Base-by-base conservation (phyloP, 2,113 vertebrate genomes). In the Oriolus oriolus region DNA sequence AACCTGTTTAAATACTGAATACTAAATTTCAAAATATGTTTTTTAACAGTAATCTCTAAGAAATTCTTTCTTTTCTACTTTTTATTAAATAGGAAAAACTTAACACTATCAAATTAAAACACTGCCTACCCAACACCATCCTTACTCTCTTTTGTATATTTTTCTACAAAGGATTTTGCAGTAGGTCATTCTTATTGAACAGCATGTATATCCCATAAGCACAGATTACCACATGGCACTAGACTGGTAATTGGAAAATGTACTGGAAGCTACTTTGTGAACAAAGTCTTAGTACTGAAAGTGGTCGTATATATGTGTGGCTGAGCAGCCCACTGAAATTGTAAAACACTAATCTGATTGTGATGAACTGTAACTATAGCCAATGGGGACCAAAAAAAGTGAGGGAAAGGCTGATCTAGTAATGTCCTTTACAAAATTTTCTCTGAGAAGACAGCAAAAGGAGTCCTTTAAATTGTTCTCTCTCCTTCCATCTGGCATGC, bases 401-500 rank as follows among this genome's bases (percentile, higher is more conserved):
- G 16, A 83, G 22, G 82, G 23, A 65, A 31, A 14, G 6, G 23
- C 13, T 77, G 59, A 59, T 27, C 20, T 39, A 63, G 30, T 66
- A 63, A 74, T 12, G 3, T 23, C 16, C 3, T 65, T 44, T 33
- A 23, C 19, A 56, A 89, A 84, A 57, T 37, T 39, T 71, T 84
- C 9, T 59, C 42, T 59, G 30, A 59, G 45, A 88, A 27, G 22
- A 79, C 41, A 73, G 6, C n/a, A 87, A 52, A 9, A 52, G n/a
- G 9, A 63, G 5, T 45, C 50, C 37, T 89, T 45, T 61, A 61
- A 70, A 66, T 20, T 61, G 8, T 44, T 77, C 33, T 21, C 13
- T 33, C 18, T 90, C 63, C 73, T 78, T 74, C 53, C 84, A 91
- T 94, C 82, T 91, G 87, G 84, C 42, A 60, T 28, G 41, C 87